Base-by-base conservation (phyloP, 1,140 invertebrate species). In the Brachionus calyciflorus region DNA sequence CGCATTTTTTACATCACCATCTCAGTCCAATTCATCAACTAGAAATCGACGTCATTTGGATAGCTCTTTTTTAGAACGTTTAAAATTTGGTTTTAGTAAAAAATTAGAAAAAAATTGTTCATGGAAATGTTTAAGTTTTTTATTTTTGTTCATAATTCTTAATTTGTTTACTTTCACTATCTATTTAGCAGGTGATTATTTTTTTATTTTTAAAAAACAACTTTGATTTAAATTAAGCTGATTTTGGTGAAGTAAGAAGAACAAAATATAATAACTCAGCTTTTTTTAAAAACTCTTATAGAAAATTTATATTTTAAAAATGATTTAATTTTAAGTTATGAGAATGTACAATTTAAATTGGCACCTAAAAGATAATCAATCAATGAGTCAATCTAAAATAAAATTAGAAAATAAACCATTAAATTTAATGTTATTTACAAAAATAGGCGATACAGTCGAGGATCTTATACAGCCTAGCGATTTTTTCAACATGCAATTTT, bases 401-500 rank as follows among this genome's bases (percentile, higher is more conserved):
- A 60, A 10, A 14, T 12, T 33, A 3, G 33, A 60, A 17, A 0
- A 5, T 19, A 60, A 60, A n/a, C 33, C 26, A 17, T 26, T 60
- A 6, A 73, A 73, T 73, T 49, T 41, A n/a, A 55, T 73, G 46
- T 37, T 73, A 3, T 73, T 73, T 10, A 40, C 69, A 21, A 49
- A 55, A 40, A 73, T 73, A 17, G 69, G 69, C 24, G 69, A 73
- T 28, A 51, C 69, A 7, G 40, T 73, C 7, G 44, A 73, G 33
- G 51, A 49, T 19, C 33, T 33, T 51, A 51, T 73, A 51, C 17
- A 55, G 17, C 24, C 21, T 19, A 51, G n/a, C 24, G 69, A 73
- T n/a, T 37, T 49, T 7, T 55, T 73, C 24, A 73, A 73, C 17
- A 55, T 55, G 30, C 69, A 73, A 55, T 51, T 73, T n/a, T 73